A percentile compares a stretch with the other conserved stretches of the same genome.
Conservation (phyloP, 1,140 invertebrate genomes). For the Drosophila pandora region DNA sequence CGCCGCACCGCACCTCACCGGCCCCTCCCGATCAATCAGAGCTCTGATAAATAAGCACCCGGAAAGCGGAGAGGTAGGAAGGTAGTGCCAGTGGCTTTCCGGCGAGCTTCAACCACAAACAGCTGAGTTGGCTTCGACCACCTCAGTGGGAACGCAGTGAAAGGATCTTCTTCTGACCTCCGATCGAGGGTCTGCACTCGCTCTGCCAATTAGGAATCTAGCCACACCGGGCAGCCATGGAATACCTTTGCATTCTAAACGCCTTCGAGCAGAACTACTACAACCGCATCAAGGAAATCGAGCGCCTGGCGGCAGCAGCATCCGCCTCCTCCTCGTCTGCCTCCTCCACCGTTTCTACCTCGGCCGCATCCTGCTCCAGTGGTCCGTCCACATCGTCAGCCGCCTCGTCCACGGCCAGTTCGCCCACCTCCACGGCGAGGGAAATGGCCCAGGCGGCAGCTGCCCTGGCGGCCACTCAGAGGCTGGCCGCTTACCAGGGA, state of each 20-base stretch:
- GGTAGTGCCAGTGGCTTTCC: background rate
- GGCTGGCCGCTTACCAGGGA: slow-evolving; percentile 36
- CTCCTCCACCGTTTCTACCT: slow-evolving; percentile 23
- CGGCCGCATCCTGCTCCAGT: slow-evolving; percentile 29
- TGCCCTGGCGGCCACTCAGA: slow-evolving; percentile 56
- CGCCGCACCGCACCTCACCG: too few species aligned
- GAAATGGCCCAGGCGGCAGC: slow-evolving; percentile 31
- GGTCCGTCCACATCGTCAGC: slow-evolving; percentile 39
- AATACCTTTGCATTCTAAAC: slow-evolving; percentile 68
- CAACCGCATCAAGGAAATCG: slow-evolving; percentile 70
- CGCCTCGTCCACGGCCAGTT: slow-evolving; percentile 65
- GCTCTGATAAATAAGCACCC: too few species aligned
- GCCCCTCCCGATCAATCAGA: too few species aligned
- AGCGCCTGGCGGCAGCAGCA: slow-evolving; percentile 45
- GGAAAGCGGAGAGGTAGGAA: too few species aligned
- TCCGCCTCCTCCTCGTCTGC: slow-evolving; percentile 27
- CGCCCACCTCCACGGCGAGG: slow-evolving; percentile 41
- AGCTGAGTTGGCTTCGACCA: slow-evolving; percentile 3
- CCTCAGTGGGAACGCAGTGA: slow-evolving; percentile 10
- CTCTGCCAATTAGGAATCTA: slow-evolving; percentile 11
- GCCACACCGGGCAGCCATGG: slow-evolving; percentile 47
- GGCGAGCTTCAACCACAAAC: background rate
- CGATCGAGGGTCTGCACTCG: slow-evolving; percentile 14
- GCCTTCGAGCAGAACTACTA: slow-evolving; percentile 74
- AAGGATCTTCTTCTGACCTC: slow-evolving; percentile 3